Evolutionary conservation across 2,797 vertebrate species (phyloP), one percentile per base, ranked within the genome.

Genomic region (Amblyopsis hoosieri): DNA sequence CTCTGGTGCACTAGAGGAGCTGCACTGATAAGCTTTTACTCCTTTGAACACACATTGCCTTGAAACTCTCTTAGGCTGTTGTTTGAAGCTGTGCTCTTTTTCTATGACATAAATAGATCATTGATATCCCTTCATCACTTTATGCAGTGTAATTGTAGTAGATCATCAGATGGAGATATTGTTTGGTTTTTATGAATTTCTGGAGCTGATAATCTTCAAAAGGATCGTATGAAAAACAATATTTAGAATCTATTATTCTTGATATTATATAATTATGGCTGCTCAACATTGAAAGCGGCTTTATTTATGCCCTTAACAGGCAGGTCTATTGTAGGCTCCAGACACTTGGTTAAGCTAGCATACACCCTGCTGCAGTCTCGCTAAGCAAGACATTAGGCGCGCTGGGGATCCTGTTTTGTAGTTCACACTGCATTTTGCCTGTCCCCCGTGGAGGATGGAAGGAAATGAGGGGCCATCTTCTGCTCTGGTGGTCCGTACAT

Each of bases 61-160:
- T 78, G 69, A 87, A 90, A 82, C 78, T 83, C 84, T 83, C 83
- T 53, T 72, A 69, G 81, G 81, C 84, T 87, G 87, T 83, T 82
- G 78, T 90, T 85, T 87, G 85, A 89, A 85, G 85, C 77, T 29
- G 67, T 65, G 62, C 76, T 87, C 79, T 86, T 85, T 87, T 84
- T 76, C 80, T 67, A 60, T 90, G 85, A 90, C 90, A 88, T 85
- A 89, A 90, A 79, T 88, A 88, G 86, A 89, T 86, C 86, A 82
- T 76, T 87, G 84, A 87, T 89, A 83, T 79, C 50, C 80, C 85
- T 89, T 91, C 82, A 90, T 90, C 86, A 85, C 55, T 49, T 67
- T 42, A 71, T 69, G 79, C 70, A 54, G 67, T 33, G 17, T 89
- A 88, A 87, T 89, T 88, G 85, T 81, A 59, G 80, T 48, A 54